Evolutionary conservation across 2,113 vertebrate genomes (phyloP).

Genomic region (Riparia riparia): DNA sequence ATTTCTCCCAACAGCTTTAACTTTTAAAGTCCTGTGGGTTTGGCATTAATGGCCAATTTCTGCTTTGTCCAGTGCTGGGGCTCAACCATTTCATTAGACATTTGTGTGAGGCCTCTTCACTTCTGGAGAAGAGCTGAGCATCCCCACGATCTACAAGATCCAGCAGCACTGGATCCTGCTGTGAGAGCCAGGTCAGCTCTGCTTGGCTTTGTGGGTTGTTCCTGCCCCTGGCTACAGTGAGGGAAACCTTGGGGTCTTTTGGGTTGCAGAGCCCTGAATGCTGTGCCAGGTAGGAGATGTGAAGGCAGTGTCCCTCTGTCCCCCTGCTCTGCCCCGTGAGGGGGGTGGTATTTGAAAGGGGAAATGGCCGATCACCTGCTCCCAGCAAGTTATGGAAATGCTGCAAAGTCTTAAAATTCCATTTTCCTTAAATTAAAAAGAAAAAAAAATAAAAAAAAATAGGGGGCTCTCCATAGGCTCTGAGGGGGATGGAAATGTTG

Average conservation of each 20-base stretch:
- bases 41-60: not conserved
- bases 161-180: not conserved
- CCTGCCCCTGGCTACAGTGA: not conserved
- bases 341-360: not conserved
- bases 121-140: not conserved
- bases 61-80: not conserved
- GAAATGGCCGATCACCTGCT: conserved; percentile 2
- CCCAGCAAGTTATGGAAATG: conserved; percentile 4
- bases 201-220: not conserved
- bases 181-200: not conserved
- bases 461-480: conserved; percentile 2
- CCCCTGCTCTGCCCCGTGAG: not conserved
- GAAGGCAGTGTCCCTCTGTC: not conserved
- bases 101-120: not conserved
- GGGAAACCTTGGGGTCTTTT: not conserved
- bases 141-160: not conserved
- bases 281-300: not conserved
- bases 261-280: not conserved
- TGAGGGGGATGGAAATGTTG: conserved; percentile 61
- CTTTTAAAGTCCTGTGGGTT: not conserved
- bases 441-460: not conserved
- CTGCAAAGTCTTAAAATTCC: conserved; percentile 30
- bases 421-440: not conserved
- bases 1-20: conserved; percentile 44
- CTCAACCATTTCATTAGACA: not conserved